Base-by-base conservation (phyloP, 1,140 invertebrate genomes). In the Rhizoglyphus robini region DNA sequence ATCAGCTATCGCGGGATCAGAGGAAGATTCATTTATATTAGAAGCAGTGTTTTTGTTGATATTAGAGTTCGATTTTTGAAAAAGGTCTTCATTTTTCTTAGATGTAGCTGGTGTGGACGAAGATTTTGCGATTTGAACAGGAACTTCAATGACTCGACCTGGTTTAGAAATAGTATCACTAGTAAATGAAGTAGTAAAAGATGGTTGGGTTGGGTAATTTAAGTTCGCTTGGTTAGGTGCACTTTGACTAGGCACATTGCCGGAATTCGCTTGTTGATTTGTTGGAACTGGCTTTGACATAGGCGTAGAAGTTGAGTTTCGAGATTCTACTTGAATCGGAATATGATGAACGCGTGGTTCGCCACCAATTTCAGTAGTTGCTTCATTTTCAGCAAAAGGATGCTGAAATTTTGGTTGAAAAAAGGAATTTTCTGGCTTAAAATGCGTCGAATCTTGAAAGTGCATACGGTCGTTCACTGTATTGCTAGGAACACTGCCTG, bases 281-380 rank as follows among this genome's bases (percentile, higher is more conserved):
- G 63, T 36, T 49, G 41, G 20, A 23, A 36, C 1, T 30, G 63
- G 36, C 46, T 48, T 5, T 1, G 29, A 13, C 32, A n/a, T 4
- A 3, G 48, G 48, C 15, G 11, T n/a, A 13, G 63, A 36, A 8
- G 15, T 11, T 23, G 1, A 1, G 29, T 51, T 47, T 38, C 87
- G 76, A 25, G 87, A 87, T 75, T 91, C 88, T 0, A 90, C 86
- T 69, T 88, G 87, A 46, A 91, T 91, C 2, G 88, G 88, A 74
- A 92, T 90, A 71, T 88, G 86, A 69, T 88, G 80, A 18, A 90
- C 83, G 59, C 49, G 38, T 1, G 62, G 60, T 18, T 38, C 5
- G n/a, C 15, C 11, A n/a, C 1, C 25, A 41, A 23, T 3, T 36
- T 38, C 31, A 8, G 38, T 46, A 1, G 23, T 11, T 36, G 31